These are phyloP conservation scores for Cryptomyrus ogoouensis DNA, from an alignment of 2,113 vertebrate species.

Conservation along the genomic window DNA sequence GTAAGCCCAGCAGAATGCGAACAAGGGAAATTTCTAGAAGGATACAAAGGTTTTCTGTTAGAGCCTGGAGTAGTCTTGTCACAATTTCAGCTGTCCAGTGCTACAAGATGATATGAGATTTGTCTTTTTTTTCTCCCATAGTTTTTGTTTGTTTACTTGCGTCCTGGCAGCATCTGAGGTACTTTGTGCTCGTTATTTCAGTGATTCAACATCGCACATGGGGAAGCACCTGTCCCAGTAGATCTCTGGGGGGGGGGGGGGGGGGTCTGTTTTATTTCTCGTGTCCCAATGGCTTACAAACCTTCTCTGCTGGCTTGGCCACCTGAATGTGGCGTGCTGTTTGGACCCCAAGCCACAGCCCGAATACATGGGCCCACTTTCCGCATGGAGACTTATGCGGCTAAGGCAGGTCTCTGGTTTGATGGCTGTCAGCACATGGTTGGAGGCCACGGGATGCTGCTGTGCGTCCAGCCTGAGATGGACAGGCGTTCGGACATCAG, in stretches of 20 bases:
- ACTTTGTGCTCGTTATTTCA: conserved; percentile 16
- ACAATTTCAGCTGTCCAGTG: conserved; percentile 19
- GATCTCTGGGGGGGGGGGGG: conserved; percentile 44
- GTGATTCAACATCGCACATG: conserved; percentile 43
- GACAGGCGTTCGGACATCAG: conserved; percentile 20
- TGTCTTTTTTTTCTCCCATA: not conserved
- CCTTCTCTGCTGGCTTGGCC: conserved; percentile 47
- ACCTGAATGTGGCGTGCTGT: conserved; percentile 48
- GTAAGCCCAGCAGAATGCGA: not conserved
- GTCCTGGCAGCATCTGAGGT: conserved; percentile 12
- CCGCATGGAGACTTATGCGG: conserved; percentile 40
- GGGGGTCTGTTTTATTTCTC: conserved; percentile 46
- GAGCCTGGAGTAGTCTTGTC: conserved; percentile 24
- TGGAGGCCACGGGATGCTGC: not conserved
- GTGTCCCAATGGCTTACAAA: conserved; percentile 52
- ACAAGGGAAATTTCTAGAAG: not conserved
- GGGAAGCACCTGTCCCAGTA: conserved; percentile 42
- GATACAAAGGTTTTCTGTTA: not conserved
- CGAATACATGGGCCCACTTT: not conserved
- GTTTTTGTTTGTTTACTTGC: not conserved
- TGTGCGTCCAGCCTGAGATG: not conserved
- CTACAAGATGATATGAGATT: conserved; percentile 19
- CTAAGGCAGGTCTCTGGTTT: not conserved
- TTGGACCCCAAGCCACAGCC: conserved; percentile 6
- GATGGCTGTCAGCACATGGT: too few relatives aligned